Conservation (phyloP, 2,797 vertebrate species). For the Xerus rutilus region DNA sequence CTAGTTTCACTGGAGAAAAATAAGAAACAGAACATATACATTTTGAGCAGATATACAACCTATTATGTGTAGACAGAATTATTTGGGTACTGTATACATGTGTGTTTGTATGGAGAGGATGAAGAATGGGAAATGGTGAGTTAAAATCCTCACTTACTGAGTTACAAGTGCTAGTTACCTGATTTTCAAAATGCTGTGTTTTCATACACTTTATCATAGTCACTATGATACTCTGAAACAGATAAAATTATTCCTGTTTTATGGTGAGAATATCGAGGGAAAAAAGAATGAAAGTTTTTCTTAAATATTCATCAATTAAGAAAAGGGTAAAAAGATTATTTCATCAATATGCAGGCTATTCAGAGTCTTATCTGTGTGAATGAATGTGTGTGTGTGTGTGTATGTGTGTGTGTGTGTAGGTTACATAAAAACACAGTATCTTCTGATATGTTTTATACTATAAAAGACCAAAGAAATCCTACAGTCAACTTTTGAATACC, state of each 20-base stretch:
- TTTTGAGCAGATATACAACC: neutral
- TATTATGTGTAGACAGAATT: neutral
- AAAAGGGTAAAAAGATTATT: neutral
- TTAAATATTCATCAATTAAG: neutral
- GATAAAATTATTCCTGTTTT: neutral
- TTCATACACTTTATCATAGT: neutral
- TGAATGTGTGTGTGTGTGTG: neutral
- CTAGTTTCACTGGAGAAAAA: neutral
- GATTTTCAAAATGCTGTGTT: neutral
- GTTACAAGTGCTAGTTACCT: neutral
- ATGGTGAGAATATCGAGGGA: neutral
- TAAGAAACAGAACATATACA: neutral
- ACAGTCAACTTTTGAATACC: neutral
- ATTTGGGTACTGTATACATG: neutral
- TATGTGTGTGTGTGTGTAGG: neutral
- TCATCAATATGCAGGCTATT: neutral
- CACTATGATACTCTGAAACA: neutral
- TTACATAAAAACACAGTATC: neutral
- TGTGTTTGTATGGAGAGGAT: neutral
- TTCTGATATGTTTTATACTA: neutral
- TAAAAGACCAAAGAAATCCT: neutral
- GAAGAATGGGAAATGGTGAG: neutral
- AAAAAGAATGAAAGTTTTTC: neutral
- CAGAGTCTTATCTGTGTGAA: neutral
- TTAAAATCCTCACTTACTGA: neutral